Conservation (phyloP, 2,797 vertebrate genomes). For the Coccyzus lansbergi region DNA sequence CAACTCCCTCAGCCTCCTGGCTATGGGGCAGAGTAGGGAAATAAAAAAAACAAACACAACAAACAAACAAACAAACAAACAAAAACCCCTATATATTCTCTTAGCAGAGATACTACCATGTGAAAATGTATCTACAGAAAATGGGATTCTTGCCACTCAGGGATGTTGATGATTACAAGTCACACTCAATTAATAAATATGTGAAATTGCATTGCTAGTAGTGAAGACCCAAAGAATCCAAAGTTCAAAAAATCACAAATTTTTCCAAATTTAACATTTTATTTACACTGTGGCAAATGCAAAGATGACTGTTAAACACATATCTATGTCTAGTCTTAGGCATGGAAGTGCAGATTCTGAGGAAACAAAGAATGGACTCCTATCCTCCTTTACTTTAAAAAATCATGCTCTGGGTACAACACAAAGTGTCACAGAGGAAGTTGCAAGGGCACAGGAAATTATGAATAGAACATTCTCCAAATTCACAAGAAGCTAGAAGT, state of each 20-base stretch:
- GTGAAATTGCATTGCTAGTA: background rate
- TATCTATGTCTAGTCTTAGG: no score
- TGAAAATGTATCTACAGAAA: no score
- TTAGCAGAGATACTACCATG: no score
- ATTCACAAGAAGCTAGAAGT: background rate
- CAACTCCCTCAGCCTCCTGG: no score
- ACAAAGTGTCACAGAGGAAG: background rate
- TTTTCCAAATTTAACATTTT: background rate
- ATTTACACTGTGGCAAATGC: background rate
- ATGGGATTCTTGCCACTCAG: no score
- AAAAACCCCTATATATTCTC: no score
- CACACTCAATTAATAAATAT: background rate
- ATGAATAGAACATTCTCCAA: background rate
- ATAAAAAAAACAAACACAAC: no score
- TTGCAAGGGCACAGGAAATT: background rate
- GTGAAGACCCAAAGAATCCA: background rate
- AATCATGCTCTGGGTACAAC: background rate
- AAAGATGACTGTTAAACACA: background rate
- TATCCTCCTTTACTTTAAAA: background rate
- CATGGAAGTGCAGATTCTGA: background rate
- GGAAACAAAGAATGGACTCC: background rate
- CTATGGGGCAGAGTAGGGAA: no score
- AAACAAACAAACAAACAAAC: no score
- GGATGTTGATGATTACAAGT: background rate
- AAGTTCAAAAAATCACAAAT: no score